Conservation (phyloP, 1,140 invertebrate genomes). For the Pseudoatta argentina region DNA sequence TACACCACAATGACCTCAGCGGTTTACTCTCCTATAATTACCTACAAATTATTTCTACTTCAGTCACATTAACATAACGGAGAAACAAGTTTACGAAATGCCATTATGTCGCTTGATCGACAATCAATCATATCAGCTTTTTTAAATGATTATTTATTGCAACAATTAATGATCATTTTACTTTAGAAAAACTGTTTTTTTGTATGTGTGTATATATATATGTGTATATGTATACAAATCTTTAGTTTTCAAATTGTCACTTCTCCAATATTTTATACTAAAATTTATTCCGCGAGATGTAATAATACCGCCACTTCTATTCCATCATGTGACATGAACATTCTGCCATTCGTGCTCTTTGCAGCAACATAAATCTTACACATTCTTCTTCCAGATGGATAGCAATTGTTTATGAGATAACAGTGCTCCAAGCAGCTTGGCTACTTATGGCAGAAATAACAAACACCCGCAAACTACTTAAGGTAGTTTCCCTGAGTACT, state of each 20-base stretch:
- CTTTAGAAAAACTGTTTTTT: too few species aligned
- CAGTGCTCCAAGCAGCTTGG: constrained; percentile 20
- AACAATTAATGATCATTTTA: too few species aligned
- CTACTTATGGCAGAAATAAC: constrained; percentile 50
- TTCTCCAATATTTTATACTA: constrained; percentile 1
- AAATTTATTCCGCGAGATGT: neutral
- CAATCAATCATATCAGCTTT: too few species aligned
- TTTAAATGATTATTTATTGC: too few species aligned
- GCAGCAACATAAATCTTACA: constrained; percentile 24
- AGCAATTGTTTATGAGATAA: constrained; percentile 54
- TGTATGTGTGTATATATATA: too few species aligned
- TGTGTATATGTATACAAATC: neutral
- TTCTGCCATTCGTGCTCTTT: constrained; percentile 15
- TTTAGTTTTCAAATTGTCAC: neutral
- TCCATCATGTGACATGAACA: constrained; percentile 4
- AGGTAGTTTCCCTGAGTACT: constrained; percentile 48
- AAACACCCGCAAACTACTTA: constrained; percentile 57
- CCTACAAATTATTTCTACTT: too few species aligned
- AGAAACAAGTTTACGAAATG: too few species aligned
- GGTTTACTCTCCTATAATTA: too few species aligned
- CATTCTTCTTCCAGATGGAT: constrained; percentile 29
- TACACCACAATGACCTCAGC: too few species aligned
- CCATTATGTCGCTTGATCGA: too few species aligned
- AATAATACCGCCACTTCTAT: neutral
- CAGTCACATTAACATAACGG: too few species aligned